Evolutionary conservation across 2,113 vertebrate species (phyloP).

Genomic region (Motacilla alba): DNA sequence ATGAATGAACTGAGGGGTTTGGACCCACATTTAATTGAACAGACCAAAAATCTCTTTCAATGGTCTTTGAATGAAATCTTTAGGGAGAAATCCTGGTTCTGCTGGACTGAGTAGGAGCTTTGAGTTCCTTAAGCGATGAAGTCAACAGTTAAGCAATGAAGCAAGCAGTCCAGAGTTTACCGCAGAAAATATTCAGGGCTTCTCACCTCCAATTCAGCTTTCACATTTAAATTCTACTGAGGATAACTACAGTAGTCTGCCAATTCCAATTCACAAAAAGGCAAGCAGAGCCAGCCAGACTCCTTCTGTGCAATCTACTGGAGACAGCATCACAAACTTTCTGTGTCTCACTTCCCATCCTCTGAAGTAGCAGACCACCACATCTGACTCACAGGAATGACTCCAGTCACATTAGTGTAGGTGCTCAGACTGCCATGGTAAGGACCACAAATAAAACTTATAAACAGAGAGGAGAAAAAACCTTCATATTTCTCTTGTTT

Average conservation of each 20-base stretch:
- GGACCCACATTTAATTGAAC: not conserved
- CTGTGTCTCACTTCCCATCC: not conserved
- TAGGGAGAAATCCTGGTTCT: not conserved
- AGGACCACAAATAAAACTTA: not conserved
- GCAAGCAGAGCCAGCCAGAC: not conserved
- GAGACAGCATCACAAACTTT: not conserved
- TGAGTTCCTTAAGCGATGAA: slow-evolving; percentile 13
- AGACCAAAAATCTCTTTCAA: not conserved
- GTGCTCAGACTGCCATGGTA: not conserved
- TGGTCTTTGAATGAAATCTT: not conserved
- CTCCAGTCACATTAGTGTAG: not conserved
- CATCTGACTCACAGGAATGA: not conserved
- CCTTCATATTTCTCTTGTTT: not conserved
- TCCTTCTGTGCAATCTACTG: slow-evolving; percentile 22
- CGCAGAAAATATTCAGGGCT: not conserved
- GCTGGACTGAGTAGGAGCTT: not conserved
- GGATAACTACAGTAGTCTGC: not conserved
- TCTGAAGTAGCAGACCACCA: not conserved
- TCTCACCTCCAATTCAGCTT: slow-evolving; percentile 48
- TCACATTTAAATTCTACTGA: slow-evolving; percentile 36
- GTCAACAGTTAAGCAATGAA: slow-evolving; percentile 21
- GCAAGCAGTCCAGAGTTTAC: not conserved
- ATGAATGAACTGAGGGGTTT: not conserved
- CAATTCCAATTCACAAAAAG: not conserved
- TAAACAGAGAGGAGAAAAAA: not conserved